phyloP scores from a whole-genome alignment of 1,140 invertebrate species.

The Polypedilum vanderplanki region DNA sequence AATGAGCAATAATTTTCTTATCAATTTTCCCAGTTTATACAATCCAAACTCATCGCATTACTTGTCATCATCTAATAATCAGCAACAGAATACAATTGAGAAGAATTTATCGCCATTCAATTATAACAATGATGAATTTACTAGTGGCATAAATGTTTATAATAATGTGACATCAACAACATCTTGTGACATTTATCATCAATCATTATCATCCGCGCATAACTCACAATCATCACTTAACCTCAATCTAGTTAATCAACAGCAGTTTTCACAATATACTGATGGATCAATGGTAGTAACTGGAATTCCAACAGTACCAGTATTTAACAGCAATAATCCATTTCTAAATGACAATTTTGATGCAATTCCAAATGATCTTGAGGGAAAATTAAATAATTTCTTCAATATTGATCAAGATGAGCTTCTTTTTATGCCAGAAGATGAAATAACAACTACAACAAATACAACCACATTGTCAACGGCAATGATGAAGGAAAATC shows the following conservation, averaged over 20 bases:
- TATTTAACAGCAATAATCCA: constrained; percentile 20
- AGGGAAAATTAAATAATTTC: constrained; percentile 13
- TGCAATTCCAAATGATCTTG: neutral
- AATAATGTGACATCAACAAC: neutral
- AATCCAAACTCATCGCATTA: neutral
- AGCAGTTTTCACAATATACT: neutral
- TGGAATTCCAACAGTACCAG: neutral
- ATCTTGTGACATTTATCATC: constrained; percentile 16
- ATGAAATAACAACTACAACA: neutral
- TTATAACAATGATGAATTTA: constrained; percentile 22
- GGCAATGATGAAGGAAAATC: neutral
- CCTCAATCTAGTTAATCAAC: constrained; percentile 18
- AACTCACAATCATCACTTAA: constrained; percentile 14
- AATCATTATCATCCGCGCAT: neutral
- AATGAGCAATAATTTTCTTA: constrained; percentile 28
- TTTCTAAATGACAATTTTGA: constrained; percentile 24
- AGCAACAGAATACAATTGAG: neutral
- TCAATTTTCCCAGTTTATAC: constrained; percentile 8
- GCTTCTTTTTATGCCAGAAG: neutral
- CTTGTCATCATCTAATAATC: neutral
- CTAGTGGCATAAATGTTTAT: constrained; percentile 5
- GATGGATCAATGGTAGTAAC: neutral
- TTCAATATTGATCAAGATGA: constrained; percentile 22
- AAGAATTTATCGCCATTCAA: constrained; percentile 22
- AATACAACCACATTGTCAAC: neutral